Evolutionary conservation across 2,113 vertebrate species (phyloP).

Genomic region (Lagenorhynchus albirostris): DNA sequence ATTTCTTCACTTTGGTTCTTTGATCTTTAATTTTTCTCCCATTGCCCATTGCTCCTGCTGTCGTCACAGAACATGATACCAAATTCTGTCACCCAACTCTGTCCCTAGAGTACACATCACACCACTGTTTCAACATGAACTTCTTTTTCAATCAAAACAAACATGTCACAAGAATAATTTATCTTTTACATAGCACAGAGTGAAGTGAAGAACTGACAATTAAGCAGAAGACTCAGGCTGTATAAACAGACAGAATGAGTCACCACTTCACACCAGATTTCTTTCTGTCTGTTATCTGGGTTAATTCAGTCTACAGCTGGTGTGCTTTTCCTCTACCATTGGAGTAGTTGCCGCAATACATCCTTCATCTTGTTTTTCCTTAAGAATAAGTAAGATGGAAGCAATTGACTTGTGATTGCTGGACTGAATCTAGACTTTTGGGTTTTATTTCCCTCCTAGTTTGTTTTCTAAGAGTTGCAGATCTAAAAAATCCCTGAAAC

Average conservation of each 20-base stretch:
- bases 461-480: conserved; percentile 60
- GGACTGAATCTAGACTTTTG: not conserved
- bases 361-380: conserved; percentile 27
- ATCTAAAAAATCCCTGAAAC: conserved; percentile 51
- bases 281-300: conserved; percentile 45
- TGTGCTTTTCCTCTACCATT: conserved; percentile 14
- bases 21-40: not conserved
- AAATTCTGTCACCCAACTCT: not conserved
- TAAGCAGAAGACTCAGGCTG: conserved; percentile 56
- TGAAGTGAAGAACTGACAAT: conserved; percentile 35
- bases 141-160: not conserved
- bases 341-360: not conserved
- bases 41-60: not conserved
- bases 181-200: not conserved
- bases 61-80: not conserved
- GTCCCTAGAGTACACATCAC: not conserved
- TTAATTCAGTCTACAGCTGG: conserved; percentile 36
- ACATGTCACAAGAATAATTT: conserved; percentile 48
- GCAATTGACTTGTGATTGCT: not conserved
- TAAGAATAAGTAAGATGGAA: conserved; percentile 34
- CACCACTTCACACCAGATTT: conserved; percentile 24
- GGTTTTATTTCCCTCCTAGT: conserved; percentile 61
- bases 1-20: conserved; percentile 1
- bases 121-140: not conserved
- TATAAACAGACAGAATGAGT: conserved; percentile 57